These are phyloP conservation scores for Chelonia mydas DNA, from an alignment of 2,797 vertebrate genomes.

Conservation along the genomic window DNA sequence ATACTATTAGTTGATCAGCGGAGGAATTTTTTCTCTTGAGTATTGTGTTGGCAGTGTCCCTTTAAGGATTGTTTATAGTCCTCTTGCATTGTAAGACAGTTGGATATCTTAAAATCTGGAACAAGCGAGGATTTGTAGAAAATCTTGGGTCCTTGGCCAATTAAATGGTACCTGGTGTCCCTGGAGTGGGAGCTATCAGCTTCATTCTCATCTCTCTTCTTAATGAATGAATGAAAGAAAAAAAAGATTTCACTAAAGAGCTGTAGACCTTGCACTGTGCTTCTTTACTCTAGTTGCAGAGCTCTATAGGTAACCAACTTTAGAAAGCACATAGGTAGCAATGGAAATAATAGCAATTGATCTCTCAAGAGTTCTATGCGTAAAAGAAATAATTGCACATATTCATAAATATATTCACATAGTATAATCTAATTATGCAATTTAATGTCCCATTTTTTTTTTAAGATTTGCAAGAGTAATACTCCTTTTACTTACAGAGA, in stretches of 20 bases:
- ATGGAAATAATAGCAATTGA: not conserved
- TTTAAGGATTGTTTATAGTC: not conserved
- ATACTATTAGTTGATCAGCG: not conserved
- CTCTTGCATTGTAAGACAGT: not conserved
- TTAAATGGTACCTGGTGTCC: not conserved
- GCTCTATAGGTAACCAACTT: not conserved
- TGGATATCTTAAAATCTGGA: not conserved
- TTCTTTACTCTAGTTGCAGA: not conserved
- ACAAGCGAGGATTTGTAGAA: not conserved
- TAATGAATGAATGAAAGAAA: not conserved
- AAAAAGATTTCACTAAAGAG: not conserved
- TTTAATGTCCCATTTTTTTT: not conserved
- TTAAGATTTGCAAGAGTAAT: not conserved
- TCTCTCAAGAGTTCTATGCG: not conserved
- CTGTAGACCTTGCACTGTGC: not conserved
- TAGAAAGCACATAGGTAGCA: not conserved
- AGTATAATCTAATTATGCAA: not conserved
- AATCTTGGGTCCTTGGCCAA: not conserved
- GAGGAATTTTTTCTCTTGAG: not conserved
- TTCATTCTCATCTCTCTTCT: not conserved
- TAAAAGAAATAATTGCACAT: not conserved
- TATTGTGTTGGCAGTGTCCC: not conserved
- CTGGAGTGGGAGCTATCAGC: not conserved
- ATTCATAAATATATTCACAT: not conserved
- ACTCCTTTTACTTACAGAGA: not conserved